A percentile compares a stretch with the other conserved stretches of the same genome.
Conservation (phyloP, 2,888 invertebrate genomes). For the Sesamia inferens region DNA sequence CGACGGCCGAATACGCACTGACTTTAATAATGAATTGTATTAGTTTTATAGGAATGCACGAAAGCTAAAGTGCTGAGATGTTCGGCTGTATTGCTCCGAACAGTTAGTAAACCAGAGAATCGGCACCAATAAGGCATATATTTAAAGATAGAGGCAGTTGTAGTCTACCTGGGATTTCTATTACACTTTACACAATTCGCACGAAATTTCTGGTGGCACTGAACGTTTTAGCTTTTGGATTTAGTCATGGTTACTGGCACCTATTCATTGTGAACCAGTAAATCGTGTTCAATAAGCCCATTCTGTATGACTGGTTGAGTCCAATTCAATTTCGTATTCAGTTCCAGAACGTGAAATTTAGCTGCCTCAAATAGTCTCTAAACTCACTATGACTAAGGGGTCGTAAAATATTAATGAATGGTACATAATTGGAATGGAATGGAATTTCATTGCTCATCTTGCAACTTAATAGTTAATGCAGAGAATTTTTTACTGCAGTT, state of each 20-base stretch:
- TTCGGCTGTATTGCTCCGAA: no score
- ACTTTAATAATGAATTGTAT: no score
- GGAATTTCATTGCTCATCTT: slow-evolving; percentile 15
- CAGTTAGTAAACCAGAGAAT: no score
- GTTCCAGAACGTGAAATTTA: slow-evolving; percentile 61
- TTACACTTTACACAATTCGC: slow-evolving; percentile 18
- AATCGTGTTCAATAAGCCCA: slow-evolving; percentile 66
- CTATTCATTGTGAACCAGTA: slow-evolving; percentile 68
- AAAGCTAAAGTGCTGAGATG: no score
- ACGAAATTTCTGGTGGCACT: slow-evolving; percentile 28
- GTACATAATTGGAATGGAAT: slow-evolving; percentile 26
- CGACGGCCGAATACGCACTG: no score
- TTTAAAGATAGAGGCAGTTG: neutral
- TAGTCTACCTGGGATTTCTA: slow-evolving; percentile 10
- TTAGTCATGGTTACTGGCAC: slow-evolving; percentile 57
- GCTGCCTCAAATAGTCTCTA: slow-evolving; percentile 54
- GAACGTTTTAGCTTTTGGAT: slow-evolving; percentile 43
- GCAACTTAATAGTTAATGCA: neutral
- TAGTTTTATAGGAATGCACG: no score
- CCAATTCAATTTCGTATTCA: slow-evolving; percentile 73
- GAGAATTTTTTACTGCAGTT: slow-evolving; percentile 12
- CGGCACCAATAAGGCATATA: neutral
- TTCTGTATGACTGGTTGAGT: slow-evolving; percentile 64
- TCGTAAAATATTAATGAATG: slow-evolving; percentile 41
- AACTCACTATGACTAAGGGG: slow-evolving; percentile 46